Evolutionary conservation across 2,113 vertebrate genomes (phyloP).

Genomic region (Petrocephalus microphthalmus): DNA sequence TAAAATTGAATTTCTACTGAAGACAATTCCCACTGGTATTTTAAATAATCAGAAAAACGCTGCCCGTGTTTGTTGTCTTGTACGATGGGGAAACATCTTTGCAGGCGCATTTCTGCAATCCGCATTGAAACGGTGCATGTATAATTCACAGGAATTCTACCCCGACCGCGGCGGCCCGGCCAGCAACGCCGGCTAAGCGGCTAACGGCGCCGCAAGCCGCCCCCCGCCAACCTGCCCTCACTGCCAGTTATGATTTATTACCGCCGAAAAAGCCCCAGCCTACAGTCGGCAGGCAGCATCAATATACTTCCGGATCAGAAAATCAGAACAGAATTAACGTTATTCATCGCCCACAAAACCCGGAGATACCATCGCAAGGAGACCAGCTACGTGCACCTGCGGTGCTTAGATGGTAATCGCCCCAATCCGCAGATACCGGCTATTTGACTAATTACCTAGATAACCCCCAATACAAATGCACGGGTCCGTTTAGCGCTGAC

Average conservation of each 20-base stretch:
- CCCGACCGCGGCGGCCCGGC: neutral
- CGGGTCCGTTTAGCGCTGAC: neutral
- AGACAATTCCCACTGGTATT: too few species aligned
- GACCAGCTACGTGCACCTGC: neutral
- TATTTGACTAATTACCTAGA: neutral
- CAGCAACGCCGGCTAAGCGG: neutral
- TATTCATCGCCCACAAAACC: neutral
- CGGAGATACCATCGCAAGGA: neutral
- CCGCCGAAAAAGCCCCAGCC: neutral
- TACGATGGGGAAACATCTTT: too few species aligned
- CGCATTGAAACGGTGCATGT: neutral
- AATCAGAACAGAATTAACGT: neutral
- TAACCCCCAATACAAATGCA: neutral
- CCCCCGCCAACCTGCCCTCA: neutral
- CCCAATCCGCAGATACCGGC: neutral
- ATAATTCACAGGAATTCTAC: neutral
- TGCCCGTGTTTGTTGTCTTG: neutral
- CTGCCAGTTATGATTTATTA: neutral
- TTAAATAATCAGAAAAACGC: neutral
- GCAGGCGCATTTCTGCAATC: neutral
- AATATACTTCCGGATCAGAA: neutral
- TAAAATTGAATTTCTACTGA: too few species aligned
- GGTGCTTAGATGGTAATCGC: neutral
- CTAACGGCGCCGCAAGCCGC: neutral
- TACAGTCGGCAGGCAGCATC: neutral